These are phyloP conservation scores for Gephyroberyx darwinii DNA, from an alignment of 2,797 vertebrate species.

Conservation along the genomic window DNA sequence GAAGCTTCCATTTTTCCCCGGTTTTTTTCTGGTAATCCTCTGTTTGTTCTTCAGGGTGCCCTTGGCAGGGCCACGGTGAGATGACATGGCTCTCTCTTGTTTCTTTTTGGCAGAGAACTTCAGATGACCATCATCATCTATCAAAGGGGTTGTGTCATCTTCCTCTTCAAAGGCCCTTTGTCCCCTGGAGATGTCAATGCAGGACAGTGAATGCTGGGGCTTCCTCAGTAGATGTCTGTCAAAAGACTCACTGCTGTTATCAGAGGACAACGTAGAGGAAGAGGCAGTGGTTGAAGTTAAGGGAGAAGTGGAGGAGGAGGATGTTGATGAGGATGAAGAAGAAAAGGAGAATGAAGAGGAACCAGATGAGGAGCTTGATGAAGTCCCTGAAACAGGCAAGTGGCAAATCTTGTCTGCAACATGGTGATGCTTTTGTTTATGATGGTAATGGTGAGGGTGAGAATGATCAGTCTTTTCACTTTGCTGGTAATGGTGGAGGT, in stretches of 20 bases:
- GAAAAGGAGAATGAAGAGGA: conserved; percentile 66
- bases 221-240: conserved; percentile 38
- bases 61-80: conserved; percentile 37
- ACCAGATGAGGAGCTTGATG: conserved; percentile 58
- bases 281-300: conserved; percentile 53
- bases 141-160: conserved; percentile 71
- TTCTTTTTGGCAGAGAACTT: conserved; percentile 47
- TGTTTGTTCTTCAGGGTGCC: conserved; percentile 55
- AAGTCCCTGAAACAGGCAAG: conserved; percentile 60
- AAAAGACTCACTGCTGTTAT: conserved; percentile 68
- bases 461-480: conserved; percentile 42
- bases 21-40: conserved; percentile 1
- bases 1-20: conserved; percentile 57
- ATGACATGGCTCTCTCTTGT: conserved; percentile 37
- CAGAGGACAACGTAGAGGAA: conserved; percentile 75
- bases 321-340: conserved; percentile 61
- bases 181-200: conserved; percentile 77
- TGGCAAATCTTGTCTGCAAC: conserved; percentile 30
- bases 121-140: conserved; percentile 49
- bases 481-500: conserved; percentile 42
- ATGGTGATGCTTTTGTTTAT: conserved; percentile 55
- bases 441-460: conserved; percentile 51
- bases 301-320: conserved; percentile 68
- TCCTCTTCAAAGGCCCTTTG: conserved; percentile 71
- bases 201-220: conserved; percentile 81